Conservation (phyloP, 2,797 vertebrate species). For the Sebastes minor region DNA sequence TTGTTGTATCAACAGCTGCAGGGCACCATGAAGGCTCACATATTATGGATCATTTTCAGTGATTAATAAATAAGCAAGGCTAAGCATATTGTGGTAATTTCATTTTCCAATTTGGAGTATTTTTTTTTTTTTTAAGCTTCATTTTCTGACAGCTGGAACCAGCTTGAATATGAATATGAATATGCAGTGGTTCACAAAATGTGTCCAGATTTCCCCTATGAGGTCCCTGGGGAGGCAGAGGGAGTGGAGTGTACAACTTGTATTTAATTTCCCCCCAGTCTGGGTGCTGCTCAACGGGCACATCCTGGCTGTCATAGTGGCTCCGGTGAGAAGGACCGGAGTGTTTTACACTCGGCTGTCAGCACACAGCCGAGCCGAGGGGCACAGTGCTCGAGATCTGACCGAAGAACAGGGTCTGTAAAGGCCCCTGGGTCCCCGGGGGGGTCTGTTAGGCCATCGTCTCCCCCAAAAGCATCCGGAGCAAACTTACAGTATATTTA, state of each 20-base stretch:
- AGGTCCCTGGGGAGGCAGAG: slow-evolving; percentile 5
- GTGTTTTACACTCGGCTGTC: slow-evolving; percentile 37
- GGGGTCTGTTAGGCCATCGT: slow-evolving; percentile 23
- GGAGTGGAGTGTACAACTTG: slow-evolving; percentile 6
- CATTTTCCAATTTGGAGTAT: neutral
- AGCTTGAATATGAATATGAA: neutral
- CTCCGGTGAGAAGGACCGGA: slow-evolving; percentile 16
- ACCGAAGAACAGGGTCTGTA: slow-evolving; percentile 21
- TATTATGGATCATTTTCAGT: slow-evolving; percentile 3
- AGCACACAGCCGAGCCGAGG: slow-evolving; percentile 2
- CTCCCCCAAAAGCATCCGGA: slow-evolving; percentile 45
- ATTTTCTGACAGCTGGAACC: slow-evolving; percentile 5
- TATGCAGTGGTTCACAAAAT: slow-evolving; percentile 22
- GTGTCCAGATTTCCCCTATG: slow-evolving; percentile 37
- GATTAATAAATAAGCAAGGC: slow-evolving; percentile 1
- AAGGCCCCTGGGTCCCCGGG: slow-evolving; percentile 32
- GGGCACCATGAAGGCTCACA: neutral
- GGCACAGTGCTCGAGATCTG: slow-evolving; percentile 20
- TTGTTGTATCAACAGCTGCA: slow-evolving; percentile 10
- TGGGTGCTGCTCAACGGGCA: slow-evolving; percentile 35
- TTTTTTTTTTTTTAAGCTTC: neutral
- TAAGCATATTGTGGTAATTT: neutral
- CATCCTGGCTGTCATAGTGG: slow-evolving; percentile 37
- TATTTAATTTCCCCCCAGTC: slow-evolving; percentile 51
- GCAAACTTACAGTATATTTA: slow-evolving; percentile 20